Percentiles rank a stretch among this genome's conserved stretches.
Evolutionary conservation across 2,113 vertebrate species (phyloP).

Genomic region (Epinephelus moara): DNA sequence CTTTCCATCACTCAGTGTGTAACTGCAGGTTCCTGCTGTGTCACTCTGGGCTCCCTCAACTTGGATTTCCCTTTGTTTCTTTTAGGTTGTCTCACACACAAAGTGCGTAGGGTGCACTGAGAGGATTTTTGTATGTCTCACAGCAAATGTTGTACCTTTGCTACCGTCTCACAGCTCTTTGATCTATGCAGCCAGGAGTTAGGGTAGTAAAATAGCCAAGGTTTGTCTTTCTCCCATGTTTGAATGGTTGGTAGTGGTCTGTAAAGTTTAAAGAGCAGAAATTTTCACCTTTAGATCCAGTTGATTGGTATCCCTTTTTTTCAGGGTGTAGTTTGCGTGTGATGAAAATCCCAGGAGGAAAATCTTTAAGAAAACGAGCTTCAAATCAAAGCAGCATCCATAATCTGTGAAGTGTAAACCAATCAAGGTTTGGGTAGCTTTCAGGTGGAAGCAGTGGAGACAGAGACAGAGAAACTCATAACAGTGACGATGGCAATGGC

Average conservation of each 20-base stretch:
- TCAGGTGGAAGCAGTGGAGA: background rate
- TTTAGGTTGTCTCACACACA: slow-evolving; percentile 43
- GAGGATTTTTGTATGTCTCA: slow-evolving; percentile 37
- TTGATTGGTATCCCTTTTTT: slow-evolving; percentile 12
- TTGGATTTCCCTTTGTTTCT: slow-evolving; percentile 47
- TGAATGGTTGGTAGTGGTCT: background rate
- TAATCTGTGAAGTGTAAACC: background rate
- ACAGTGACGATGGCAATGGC: too few relatives aligned
- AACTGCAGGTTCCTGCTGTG: slow-evolving; percentile 55
- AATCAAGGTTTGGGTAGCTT: background rate
- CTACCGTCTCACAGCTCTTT: slow-evolving; percentile 23
- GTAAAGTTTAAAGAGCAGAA: background rate
- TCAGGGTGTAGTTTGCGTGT: slow-evolving; percentile 17
- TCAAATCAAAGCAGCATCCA: background rate
- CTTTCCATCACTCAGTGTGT: slow-evolving; percentile 52
- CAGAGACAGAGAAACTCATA: too few relatives aligned
- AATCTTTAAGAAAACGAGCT: background rate
- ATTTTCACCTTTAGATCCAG: background rate
- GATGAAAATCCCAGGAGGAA: background rate
- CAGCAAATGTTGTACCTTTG: slow-evolving; percentile 19
- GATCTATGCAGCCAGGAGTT: slow-evolving; percentile 13
- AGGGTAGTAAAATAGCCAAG: background rate
- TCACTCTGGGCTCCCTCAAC: slow-evolving; percentile 48
- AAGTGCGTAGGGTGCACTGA: slow-evolving; percentile 6
- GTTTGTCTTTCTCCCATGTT: background rate